Conservation (phyloP, 2,888 invertebrate genomes). For the Perithous albicinctus region DNA sequence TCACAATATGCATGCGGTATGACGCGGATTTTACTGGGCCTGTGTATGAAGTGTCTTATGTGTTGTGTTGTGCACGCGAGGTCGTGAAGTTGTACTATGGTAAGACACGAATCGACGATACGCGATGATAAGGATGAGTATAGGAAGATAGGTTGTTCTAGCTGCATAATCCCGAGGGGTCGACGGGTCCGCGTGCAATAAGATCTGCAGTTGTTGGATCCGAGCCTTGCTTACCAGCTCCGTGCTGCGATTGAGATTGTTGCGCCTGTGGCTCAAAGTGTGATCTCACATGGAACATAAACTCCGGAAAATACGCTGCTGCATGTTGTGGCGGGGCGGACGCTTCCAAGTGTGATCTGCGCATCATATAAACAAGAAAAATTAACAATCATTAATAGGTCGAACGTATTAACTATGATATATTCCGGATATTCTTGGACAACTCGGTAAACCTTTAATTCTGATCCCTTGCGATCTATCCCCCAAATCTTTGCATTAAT, state of each 20-base stretch:
- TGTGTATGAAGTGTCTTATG: conserved; percentile 23
- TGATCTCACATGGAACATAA: conserved; percentile 89
- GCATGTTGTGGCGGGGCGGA: conserved; percentile 82
- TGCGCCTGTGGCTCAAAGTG: conserved; percentile 86
- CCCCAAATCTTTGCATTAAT: too few species aligned
- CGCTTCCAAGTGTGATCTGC: conserved; percentile 81
- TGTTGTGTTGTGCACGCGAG: conserved; percentile 59
- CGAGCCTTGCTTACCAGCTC: conserved; percentile 77
- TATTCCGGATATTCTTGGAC: too few species aligned
- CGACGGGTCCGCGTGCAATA: conserved; percentile 83
- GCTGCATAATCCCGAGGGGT: conserved; percentile 83
- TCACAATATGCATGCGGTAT: conserved; percentile 76
- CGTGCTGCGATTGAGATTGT: conserved; percentile 74
- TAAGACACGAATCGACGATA: conserved; percentile 81
- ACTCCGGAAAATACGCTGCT: conserved; percentile 85
- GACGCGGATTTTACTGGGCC: conserved; percentile 72
- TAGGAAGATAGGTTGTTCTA: conserved; percentile 72
- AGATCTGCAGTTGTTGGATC: conserved; percentile 82
- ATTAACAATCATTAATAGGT: neutral
- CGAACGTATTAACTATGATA: too few species aligned
- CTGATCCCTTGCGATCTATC: too few species aligned
- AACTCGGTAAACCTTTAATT: too few species aligned
- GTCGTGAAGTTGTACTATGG: conserved; percentile 78
- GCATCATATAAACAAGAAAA: conserved; percentile 13
- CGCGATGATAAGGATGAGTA: conserved; percentile 72